Conservation (phyloP, 2,888 invertebrate genomes). For the Venustoraphidia nigricollis region DNA sequence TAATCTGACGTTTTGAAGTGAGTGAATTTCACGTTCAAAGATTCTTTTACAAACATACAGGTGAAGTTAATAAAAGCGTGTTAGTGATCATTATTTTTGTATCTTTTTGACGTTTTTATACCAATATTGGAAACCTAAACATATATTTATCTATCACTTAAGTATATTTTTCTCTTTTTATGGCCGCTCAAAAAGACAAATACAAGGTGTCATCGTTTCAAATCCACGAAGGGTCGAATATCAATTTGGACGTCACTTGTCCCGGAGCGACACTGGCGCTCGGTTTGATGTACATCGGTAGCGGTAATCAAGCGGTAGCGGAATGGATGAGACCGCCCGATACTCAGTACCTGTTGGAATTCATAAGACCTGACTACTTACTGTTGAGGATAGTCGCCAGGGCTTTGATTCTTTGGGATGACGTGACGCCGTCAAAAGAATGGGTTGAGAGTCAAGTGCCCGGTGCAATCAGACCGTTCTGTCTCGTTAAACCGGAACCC, state of each 20-base stretch:
- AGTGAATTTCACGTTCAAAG: too few species aligned
- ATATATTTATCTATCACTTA: too few species aligned
- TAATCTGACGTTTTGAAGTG: too few species aligned
- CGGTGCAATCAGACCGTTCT: constrained; percentile 54
- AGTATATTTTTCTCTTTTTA: not conserved
- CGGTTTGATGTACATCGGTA: constrained; percentile 82
- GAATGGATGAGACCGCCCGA: constrained; percentile 82
- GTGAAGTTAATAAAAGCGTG: too few species aligned
- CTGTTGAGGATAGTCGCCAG: constrained; percentile 66
- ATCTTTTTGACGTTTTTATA: too few species aligned
- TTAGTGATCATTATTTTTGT: too few species aligned
- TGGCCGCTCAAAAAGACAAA: constrained; percentile 72
- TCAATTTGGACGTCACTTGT: constrained; percentile 90
- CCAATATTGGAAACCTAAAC: too few species aligned
- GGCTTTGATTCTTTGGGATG: constrained; percentile 77
- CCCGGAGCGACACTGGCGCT: constrained; percentile 91
- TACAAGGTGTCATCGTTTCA: constrained; percentile 78
- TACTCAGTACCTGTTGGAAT: constrained; percentile 80
- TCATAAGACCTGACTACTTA: constrained; percentile 81
- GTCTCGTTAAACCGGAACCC: constrained; percentile 56
- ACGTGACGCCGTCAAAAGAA: constrained; percentile 59
- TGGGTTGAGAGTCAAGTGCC: constrained; percentile 82
- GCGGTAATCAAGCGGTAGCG: constrained; percentile 70
- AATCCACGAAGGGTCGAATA: constrained; percentile 76
- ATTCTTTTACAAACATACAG: too few species aligned